Conservation (phyloP, 2,113 vertebrate species). For the Myanophis thanlyinensis region DNA sequence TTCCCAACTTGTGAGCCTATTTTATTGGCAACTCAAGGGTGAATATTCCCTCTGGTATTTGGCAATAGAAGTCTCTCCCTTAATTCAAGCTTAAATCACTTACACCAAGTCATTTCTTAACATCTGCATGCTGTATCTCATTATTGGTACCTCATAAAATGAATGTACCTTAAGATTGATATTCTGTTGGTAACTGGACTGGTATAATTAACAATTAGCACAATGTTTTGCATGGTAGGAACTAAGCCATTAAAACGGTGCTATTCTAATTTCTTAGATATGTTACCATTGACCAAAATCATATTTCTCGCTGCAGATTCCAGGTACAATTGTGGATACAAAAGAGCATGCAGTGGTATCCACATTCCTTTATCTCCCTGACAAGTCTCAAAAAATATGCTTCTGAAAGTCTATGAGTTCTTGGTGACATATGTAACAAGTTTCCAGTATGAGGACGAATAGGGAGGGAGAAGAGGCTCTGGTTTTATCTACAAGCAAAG, state of each 20-base stretch:
- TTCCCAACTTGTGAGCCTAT: slow-evolving; percentile 4
- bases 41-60: not conserved
- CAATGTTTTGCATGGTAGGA: not conserved
- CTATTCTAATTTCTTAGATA: not conserved
- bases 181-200: not conserved
- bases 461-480: not conserved
- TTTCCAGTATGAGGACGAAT: not conserved
- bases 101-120: not conserved
- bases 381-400: not conserved
- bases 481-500: not conserved
- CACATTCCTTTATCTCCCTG: not conserved
- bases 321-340: not conserved
- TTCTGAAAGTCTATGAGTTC: not conserved
- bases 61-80: not conserved
- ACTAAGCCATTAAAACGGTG: not conserved
- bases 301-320: not conserved
- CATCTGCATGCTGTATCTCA: not conserved
- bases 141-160: not conserved
- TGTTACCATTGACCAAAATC: not conserved
- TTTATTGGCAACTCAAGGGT: not conserved
- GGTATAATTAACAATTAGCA: not conserved
- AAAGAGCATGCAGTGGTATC: not conserved
- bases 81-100: not conserved
- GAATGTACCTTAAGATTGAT: not conserved
- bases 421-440: not conserved